Evolutionary conservation across 2,888 invertebrate genomes (phyloP).

Genomic region (Tipula lateralis): DNA sequence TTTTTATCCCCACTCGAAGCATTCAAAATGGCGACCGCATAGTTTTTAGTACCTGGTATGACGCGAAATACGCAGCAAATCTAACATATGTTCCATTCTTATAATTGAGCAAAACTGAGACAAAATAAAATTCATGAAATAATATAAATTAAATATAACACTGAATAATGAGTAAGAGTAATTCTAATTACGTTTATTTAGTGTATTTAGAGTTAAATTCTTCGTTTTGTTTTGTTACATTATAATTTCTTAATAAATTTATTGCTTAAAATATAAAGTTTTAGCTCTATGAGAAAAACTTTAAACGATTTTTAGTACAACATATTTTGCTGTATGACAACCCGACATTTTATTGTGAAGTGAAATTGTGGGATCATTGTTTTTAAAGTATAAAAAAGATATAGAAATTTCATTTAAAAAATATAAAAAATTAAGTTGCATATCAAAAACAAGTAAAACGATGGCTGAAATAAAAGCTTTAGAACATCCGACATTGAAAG

Average conservation of each 20-base stretch:
- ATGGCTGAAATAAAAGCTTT: slow-evolving; percentile 92
- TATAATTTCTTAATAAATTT: not conserved
- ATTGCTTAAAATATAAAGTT: not conserved
- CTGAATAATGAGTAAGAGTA: too few species aligned
- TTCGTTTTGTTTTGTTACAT: too few species aligned
- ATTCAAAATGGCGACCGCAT: slow-evolving; percentile 30
- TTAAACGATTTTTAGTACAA: not conserved
- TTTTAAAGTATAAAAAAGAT: not conserved
- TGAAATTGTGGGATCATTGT: not conserved
- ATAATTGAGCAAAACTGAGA: not conserved
- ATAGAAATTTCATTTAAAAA: not conserved
- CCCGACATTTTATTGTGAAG: not conserved
- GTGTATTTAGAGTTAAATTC: not conserved
- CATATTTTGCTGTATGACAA: not conserved
- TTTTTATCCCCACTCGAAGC: slow-evolving; percentile 29
- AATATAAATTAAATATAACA: not conserved
- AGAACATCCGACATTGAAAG: slow-evolving; percentile 94
- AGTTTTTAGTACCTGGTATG: slow-evolving; percentile 28
- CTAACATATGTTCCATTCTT: not conserved
- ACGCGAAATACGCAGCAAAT: slow-evolving; percentile 30
- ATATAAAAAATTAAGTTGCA: not conserved
- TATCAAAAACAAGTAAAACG: slow-evolving; percentile 37
- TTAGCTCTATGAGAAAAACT: not conserved
- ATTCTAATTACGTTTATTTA: too few species aligned
- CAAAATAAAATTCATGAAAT: not conserved